A percentile compares a stretch with the other conserved stretches of the same genome.
Evolutionary conservation across 64 coral and sea anemone genomes (phyloP).

Genomic region (Catalaphyllia jardinei): DNA sequence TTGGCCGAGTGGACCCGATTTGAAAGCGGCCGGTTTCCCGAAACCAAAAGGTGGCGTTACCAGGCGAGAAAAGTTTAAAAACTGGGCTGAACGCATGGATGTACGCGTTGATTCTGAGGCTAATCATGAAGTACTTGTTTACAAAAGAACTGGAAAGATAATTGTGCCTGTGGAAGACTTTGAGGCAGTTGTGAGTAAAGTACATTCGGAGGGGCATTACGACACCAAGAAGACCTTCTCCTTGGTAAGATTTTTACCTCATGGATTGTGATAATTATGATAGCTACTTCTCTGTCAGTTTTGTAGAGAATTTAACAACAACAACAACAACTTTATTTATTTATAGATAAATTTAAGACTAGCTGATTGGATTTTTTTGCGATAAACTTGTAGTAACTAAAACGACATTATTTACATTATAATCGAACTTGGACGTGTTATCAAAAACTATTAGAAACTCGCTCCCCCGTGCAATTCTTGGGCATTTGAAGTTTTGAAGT

Average conservation of each 20-base stretch:
- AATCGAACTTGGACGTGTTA: no score
- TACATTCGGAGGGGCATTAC: constrained; percentile 60
- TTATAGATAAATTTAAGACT: no score
- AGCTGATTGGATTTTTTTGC: background rate
- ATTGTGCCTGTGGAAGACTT: constrained; percentile 91
- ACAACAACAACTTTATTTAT: no score
- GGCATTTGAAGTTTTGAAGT: no score
- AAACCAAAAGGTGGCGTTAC: constrained; percentile 84
- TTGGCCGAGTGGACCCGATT: constrained; percentile 78
- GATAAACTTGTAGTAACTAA: no score
- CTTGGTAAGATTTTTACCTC: constrained; percentile 32
- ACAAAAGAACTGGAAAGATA: constrained; percentile 88
- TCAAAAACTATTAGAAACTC: no score
- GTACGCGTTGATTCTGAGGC: constrained; percentile 54
- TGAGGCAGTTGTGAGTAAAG: constrained; percentile 64
- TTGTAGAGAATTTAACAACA: no score
- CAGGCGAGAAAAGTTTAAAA: constrained; percentile 83
- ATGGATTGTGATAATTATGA: no score
- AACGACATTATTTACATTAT: no score
- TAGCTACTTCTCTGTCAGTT: no score
- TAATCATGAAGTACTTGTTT: constrained; percentile 53
- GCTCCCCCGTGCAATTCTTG: no score
- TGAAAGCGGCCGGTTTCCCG: constrained; percentile 90
- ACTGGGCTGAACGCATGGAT: constrained; percentile 91
- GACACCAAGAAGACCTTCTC: constrained; percentile 73